Evolutionary conservation across 2,797 vertebrate genomes (phyloP).

Genomic region (Hemitrygon akajei): DNA sequence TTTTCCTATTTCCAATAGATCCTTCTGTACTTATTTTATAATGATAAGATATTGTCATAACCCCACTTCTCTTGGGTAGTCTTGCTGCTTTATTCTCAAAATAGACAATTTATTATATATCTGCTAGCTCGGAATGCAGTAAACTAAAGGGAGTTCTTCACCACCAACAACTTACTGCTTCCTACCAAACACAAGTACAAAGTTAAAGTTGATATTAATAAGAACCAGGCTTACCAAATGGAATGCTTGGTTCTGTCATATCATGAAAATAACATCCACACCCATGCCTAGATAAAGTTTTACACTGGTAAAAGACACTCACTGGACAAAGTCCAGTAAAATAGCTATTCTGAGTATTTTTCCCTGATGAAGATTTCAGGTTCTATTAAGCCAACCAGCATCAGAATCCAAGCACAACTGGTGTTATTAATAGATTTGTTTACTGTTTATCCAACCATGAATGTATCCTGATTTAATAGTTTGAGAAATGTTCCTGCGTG

Average conservation of each 20-base stretch:
- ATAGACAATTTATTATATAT: background rate
- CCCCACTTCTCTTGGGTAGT: background rate
- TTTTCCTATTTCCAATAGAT: background rate
- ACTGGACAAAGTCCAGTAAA: slow-evolving; percentile 20
- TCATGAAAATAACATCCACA: background rate
- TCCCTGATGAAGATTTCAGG: background rate
- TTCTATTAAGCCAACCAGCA: background rate
- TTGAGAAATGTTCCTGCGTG: background rate
- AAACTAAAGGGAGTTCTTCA: background rate
- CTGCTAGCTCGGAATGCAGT: background rate
- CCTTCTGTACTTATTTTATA: background rate
- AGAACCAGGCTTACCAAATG: background rate
- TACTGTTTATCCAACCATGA: slow-evolving; percentile 9
- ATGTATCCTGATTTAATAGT: background rate
- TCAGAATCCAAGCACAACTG: background rate
- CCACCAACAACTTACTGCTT: background rate
- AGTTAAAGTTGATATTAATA: background rate
- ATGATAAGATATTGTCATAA: too few relatives aligned
- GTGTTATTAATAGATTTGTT: background rate
- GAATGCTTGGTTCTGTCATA: background rate
- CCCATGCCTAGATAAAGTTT: background rate
- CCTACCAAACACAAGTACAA: background rate
- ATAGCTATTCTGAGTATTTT: background rate
- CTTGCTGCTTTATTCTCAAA: background rate
- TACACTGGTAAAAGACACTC: background rate